phyloP scores from a whole-genome alignment of 2,797 vertebrate genomes.

The Melanotaenia boesemani region DNA sequence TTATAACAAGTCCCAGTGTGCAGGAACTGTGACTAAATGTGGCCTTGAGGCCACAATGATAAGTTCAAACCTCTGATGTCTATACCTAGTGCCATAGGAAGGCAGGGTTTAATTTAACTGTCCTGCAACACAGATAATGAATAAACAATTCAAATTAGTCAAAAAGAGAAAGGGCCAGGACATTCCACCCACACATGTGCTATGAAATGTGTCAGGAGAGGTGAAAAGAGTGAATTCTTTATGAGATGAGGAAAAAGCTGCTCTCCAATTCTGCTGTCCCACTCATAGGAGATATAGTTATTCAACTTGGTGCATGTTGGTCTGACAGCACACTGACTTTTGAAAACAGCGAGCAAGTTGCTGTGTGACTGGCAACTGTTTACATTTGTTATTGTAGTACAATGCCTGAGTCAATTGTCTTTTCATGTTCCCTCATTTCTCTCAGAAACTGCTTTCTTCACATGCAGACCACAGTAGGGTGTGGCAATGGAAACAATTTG shows the following conservation, averaged over 20 bases:
- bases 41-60: constrained; percentile 25
- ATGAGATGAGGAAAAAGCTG: constrained; percentile 9
- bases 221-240: constrained; percentile 35
- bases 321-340: constrained; percentile 17
- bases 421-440: constrained; percentile 36
- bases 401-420: constrained; percentile 35
- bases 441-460: constrained; percentile 17
- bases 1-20: constrained; percentile 45
- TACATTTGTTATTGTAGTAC: constrained; percentile 25
- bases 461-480: not conserved
- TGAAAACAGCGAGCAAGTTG: constrained; percentile 23
- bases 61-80: constrained; percentile 27
- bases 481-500: constrained; percentile 25
- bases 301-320: not conserved
- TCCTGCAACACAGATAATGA: constrained; percentile 32
- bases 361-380: constrained; percentile 15
- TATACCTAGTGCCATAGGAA: constrained; percentile 21
- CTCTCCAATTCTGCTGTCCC: constrained; percentile 14
- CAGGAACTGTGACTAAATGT: constrained; percentile 26
- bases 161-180: constrained; percentile 17
- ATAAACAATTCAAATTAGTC: constrained; percentile 43
- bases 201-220: constrained; percentile 42
- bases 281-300: constrained; percentile 17
- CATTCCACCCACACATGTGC: constrained; percentile 22
- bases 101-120: not conserved